Evolutionary conservation across 2,888 invertebrate species (phyloP).

Genomic region (Zygogramma bicolorata): DNA sequence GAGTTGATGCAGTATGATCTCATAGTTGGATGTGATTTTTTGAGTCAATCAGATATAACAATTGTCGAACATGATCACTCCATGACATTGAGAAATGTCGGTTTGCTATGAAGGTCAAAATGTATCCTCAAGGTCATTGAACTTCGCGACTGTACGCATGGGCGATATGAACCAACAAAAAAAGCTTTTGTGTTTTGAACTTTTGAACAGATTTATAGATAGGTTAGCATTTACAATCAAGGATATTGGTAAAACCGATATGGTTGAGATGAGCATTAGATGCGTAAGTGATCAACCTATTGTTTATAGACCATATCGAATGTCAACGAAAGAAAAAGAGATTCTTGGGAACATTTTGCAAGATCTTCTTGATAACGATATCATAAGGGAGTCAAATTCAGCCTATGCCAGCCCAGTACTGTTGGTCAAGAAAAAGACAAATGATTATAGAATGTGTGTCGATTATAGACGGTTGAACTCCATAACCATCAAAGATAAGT

Average conservation of each 20-base stretch:
- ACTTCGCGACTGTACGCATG: no score
- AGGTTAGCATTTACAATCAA: constrained; percentile 9
- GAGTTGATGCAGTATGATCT: no score
- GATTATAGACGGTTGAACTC: constrained; percentile 36
- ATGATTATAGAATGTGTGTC: constrained; percentile 34
- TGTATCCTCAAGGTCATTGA: no score
- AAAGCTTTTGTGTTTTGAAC: not conserved
- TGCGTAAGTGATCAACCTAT: not conserved
- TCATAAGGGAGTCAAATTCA: not conserved
- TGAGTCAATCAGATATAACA: no score
- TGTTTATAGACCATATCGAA: constrained; percentile 32
- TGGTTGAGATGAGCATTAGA: not conserved
- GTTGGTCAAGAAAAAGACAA: constrained; percentile 29
- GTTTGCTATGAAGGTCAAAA: no score
- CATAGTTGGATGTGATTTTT: no score
- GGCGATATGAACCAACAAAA: not conserved
- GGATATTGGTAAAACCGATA: not conserved
- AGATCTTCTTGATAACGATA: not conserved
- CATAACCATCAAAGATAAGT: constrained; percentile 32
- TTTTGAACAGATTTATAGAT: constrained; percentile 8
- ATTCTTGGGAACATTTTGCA: constrained; percentile 11
- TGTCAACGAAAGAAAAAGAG: constrained; percentile 37
- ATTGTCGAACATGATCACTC: no score
- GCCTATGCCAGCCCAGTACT: no score
- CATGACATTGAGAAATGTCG: no score